Conservation (phyloP, 1,140 invertebrate species). For the Zaprionus gabonicus region DNA sequence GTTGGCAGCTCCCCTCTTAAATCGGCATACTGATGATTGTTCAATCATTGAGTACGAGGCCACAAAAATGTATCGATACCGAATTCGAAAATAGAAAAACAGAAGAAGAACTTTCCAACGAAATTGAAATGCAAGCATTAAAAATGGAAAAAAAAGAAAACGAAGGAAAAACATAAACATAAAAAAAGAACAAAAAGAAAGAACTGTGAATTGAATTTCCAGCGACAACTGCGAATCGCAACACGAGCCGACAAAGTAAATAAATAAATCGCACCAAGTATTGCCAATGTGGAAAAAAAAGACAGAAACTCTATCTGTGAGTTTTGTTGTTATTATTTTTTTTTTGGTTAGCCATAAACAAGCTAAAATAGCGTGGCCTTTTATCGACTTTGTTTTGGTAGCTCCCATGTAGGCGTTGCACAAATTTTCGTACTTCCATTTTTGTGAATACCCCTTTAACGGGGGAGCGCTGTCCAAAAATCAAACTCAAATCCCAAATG, state of each 20-base stretch:
- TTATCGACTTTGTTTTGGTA: conserved; percentile 52
- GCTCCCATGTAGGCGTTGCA: conserved; percentile 56
- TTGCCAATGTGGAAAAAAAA: background rate
- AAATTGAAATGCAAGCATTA: conserved; percentile 62
- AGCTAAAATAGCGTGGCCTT: conserved; percentile 50
- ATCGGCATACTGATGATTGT: background rate
- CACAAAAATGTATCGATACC: conserved; percentile 13
- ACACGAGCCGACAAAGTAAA: conserved; percentile 31
- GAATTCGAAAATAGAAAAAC: conserved; percentile 19
- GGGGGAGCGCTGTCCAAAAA: conserved; percentile 5
- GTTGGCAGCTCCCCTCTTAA: conserved; percentile 7
- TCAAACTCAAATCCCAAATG: conserved; percentile 22
- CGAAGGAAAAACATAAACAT: conserved; percentile 20
- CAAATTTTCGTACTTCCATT: conserved; percentile 45
- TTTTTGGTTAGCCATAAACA: conserved; percentile 45
- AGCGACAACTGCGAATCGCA: conserved; percentile 31
- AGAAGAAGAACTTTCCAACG: conserved; percentile 41
- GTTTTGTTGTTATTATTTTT: background rate
- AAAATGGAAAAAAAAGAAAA: conserved; percentile 13
- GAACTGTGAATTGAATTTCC: conserved; percentile 31
- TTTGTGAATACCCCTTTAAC: conserved; percentile 40
- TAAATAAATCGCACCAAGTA: conserved; percentile 12
- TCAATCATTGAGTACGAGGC: conserved; percentile 16
- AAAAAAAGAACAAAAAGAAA: conserved; percentile 10
- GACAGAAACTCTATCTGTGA: background rate